Evolutionary conservation across 2,888 invertebrate genomes (phyloP), one percentile per base, ranked within the genome.

Genomic region (Trachelus stipa): DNA sequence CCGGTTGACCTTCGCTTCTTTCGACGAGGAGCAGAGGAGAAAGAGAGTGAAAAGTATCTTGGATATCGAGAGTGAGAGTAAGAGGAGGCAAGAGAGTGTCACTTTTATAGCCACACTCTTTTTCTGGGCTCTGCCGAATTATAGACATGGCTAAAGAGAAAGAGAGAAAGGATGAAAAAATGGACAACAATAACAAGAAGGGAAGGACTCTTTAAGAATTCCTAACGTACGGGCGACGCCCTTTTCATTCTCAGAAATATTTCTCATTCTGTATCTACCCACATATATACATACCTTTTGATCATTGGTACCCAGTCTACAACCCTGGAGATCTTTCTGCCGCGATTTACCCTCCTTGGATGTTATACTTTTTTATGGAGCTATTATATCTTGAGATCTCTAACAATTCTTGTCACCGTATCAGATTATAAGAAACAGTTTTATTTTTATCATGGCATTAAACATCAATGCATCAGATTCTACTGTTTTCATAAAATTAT

Each of bases 1-100:
- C 71, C 23, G 71, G 71, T 71, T 31, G 34, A 11, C 71, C 71
- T 71, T 71, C 71, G 71, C 15, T 71, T 56, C 56, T 56, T 56
- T 56, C 23, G 56, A 56, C 56, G 56, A 23, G 15, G 56, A 56
- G 56, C 56, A 56, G 23, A 56, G 56, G 23, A 56, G 56, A 56
- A 56, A 56, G 23, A 56, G 56, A 56, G 56, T 56, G 56, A 56
- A 56, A 56, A 56, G 56, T 56, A 56, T 56, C 56, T 23, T 9
- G 56, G 23, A 56, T 23, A 56, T 56, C 6, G 40, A 40, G 40
- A 40, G 40, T 23, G 23, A 56, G 56, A 56, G 56, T 56, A 56
- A 56, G 23, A 56, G 56, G 23, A 23, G 15, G 9, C 9, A 6
- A 56, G 56, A 56, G 23, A 56, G 56, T 56, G 56, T 56, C 56